Percentiles rank a stretch among this genome's conserved stretches.
Evolutionary conservation across 2,888 invertebrate species (phyloP).

Genomic region (Geotrupes spiniger): DNA sequence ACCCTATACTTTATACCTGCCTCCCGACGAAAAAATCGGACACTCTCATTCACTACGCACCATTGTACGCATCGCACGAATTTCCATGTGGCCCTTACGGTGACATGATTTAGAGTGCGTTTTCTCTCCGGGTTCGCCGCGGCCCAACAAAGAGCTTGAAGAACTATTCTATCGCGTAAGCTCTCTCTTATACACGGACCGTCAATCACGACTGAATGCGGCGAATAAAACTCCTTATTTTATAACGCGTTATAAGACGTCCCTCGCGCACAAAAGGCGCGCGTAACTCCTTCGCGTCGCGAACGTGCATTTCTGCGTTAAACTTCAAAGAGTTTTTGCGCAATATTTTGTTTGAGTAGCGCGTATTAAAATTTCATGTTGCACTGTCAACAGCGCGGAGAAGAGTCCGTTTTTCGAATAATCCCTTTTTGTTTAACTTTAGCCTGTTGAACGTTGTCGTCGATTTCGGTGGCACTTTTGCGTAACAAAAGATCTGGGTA

Average conservation of each 20-base stretch:
- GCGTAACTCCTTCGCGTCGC: slow-evolving; percentile 7
- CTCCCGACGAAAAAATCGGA: slow-evolving; percentile 23
- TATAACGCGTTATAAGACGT: slow-evolving; percentile 2
- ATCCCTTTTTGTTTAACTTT: neutral
- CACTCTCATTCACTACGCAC: slow-evolving; percentile 9
- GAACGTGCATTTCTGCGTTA: slow-evolving; percentile 7
- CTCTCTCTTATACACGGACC: slow-evolving; percentile 26
- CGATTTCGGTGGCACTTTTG: too few relatives aligned
- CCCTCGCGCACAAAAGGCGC: neutral
- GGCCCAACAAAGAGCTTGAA: slow-evolving; percentile 27
- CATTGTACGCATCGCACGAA: slow-evolving; percentile 7
- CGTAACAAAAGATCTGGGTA: too few relatives aligned
- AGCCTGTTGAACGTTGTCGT: too few relatives aligned
- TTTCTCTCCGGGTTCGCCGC: slow-evolving; percentile 10
- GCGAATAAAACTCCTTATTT: slow-evolving; percentile 14
- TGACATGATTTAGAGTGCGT: slow-evolving; percentile 2
- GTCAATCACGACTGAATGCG: slow-evolving; percentile 26
- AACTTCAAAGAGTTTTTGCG: slow-evolving; percentile 12
- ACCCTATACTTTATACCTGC: slow-evolving; percentile 32
- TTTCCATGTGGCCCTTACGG: slow-evolving; percentile 9
- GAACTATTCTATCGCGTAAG: slow-evolving; percentile 24
- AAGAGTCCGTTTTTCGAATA: neutral
- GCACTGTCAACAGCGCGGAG: too few relatives aligned
- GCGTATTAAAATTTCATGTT: slow-evolving; percentile 16
- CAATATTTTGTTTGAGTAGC: slow-evolving; percentile 17